Evolutionary conservation across 2,113 vertebrate genomes (phyloP).

Genomic region (Microcebus jonahi): DNA sequence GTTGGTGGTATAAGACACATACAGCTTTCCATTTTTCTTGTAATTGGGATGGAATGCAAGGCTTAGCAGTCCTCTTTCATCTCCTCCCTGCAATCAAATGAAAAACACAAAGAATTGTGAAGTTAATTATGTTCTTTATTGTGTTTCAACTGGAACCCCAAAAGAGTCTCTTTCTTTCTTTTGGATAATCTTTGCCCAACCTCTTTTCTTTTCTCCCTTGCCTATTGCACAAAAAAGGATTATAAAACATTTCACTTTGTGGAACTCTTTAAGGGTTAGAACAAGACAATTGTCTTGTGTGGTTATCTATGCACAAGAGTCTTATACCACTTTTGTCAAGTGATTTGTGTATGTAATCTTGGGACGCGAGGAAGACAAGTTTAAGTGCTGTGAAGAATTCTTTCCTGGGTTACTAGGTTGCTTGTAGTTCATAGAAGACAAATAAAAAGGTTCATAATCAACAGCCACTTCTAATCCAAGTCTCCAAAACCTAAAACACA

Average conservation of each 20-base stretch:
- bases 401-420: constrained; percentile 93
- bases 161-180: constrained; percentile 86
- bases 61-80: constrained; percentile 99
- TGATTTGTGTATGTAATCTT: constrained; percentile 98
- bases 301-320: constrained; percentile 89
- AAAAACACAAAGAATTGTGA: constrained; percentile 97
- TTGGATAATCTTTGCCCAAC: constrained; percentile 89
- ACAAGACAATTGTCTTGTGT: constrained; percentile 89
- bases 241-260: constrained; percentile 95
- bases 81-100: constrained; percentile 99
- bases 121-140: constrained; percentile 98
- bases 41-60: constrained; percentile 99
- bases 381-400: constrained; percentile 94
- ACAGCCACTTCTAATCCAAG: constrained; percentile 91
- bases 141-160: constrained; percentile 89
- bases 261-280: constrained; percentile 87
- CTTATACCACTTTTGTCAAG: constrained; percentile 91
- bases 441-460: constrained; percentile 94
- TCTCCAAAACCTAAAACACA: constrained; percentile 92
- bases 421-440: constrained; percentile 94
- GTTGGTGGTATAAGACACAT: constrained; percentile 99
- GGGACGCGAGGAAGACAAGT: constrained; percentile 92
- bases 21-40: constrained; percentile 99
- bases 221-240: constrained; percentile 94
- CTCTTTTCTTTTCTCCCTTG: constrained; percentile 87